phyloP scores from a whole-genome alignment of 2,888 invertebrate species.

The Capitulum mitella region DNA sequence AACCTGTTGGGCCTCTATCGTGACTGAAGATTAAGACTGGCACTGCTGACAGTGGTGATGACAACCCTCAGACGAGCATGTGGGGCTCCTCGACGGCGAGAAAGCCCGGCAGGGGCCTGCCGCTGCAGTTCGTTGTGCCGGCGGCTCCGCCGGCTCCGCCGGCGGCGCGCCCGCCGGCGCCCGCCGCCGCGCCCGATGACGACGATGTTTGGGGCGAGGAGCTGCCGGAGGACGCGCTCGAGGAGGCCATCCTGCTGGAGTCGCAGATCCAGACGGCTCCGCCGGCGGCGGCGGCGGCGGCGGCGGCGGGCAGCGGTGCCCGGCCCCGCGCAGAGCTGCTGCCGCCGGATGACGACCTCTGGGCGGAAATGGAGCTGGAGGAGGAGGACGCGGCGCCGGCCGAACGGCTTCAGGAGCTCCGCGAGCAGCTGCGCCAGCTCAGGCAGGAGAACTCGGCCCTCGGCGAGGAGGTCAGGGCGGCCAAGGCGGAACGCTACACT shows the following conservation, averaged over 20 bases:
- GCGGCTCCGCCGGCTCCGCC: neutral
- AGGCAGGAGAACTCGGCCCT: neutral
- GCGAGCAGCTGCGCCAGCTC: neutral
- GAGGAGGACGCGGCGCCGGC: neutral
- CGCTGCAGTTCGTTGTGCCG: neutral
- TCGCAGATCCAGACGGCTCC: neutral
- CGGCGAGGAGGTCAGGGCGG: neutral
- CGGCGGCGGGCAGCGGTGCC: too few species aligned
- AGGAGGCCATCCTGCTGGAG: conserved; percentile 25
- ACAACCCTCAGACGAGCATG: neutral
- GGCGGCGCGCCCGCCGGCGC: neutral
- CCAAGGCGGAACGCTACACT: neutral
- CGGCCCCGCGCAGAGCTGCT: too few species aligned
- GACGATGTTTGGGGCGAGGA: conserved; percentile 24
- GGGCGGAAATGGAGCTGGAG: neutral
- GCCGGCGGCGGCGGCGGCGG: neutral
- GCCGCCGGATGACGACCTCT: neutral
- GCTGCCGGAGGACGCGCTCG: neutral
- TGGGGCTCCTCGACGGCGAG: neutral
- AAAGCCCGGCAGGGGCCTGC: neutral
- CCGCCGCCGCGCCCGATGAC: neutral
- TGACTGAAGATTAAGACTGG: too few species aligned
- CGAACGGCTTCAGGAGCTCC: neutral
- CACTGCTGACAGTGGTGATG: too few species aligned
- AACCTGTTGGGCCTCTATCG: too few species aligned